Conservation (phyloP, 2,113 vertebrate species). For the Bos indicus region DNA sequence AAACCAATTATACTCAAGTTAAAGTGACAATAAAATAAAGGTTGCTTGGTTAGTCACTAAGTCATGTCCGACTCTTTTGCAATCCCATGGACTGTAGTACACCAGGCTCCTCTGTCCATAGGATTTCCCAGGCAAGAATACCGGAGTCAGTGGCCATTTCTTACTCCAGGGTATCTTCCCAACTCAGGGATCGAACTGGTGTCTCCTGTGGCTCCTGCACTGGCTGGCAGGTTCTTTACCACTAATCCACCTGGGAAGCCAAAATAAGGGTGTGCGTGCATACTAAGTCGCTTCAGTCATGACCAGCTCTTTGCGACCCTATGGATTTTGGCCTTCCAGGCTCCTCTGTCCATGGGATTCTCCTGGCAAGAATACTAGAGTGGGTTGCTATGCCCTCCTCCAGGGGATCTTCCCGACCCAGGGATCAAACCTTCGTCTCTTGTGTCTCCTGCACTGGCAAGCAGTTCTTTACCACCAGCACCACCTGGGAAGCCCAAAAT, state of each 20-base stretch:
- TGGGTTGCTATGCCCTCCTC: background rate
- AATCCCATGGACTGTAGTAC: background rate
- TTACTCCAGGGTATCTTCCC: background rate
- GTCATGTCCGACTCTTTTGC: background rate
- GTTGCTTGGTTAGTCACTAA: background rate
- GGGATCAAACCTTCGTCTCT: background rate
- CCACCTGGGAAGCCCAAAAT: background rate
- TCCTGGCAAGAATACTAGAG: background rate
- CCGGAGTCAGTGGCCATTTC: background rate
- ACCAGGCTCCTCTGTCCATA: background rate
- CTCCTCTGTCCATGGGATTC: background rate
- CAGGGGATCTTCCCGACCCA: background rate
- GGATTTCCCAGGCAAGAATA: background rate
- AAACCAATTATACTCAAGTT: background rate
- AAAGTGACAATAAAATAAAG: background rate
- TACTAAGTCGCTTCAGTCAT: background rate
- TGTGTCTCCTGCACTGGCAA: background rate
- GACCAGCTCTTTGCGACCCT: fast-evolving
- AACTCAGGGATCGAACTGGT: background rate
- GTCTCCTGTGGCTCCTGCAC: background rate
- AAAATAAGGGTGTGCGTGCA: background rate
- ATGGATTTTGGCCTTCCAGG: background rate
- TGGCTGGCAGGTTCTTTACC: background rate
- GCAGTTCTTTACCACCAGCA: background rate
- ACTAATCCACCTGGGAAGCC: background rate